These are phyloP conservation scores for Misgurnus mizolepis DNA, from an alignment of 2,113 vertebrate species.

Conservation along the genomic window DNA sequence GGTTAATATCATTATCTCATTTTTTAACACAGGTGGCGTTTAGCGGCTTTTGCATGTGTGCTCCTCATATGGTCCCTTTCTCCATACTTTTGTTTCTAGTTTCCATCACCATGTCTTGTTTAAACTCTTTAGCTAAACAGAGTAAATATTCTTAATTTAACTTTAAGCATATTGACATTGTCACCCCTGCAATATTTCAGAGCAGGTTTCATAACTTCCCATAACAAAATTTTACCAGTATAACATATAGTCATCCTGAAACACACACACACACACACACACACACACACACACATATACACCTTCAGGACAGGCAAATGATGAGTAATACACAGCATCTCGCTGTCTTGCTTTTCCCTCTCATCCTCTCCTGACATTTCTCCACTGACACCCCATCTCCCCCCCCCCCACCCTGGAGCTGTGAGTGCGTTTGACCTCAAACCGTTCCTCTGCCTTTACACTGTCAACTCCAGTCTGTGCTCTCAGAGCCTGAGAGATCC, in stretches of 20 bases:
- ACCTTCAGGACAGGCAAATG: conserved; percentile 34
- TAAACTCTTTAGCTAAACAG: background rate
- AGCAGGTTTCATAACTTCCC: conserved; percentile 37
- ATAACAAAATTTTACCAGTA: conserved; percentile 24
- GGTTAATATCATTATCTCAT: no score
- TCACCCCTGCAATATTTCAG: conserved; percentile 36
- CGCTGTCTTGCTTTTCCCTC: conserved; percentile 32
- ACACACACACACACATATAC: conserved; percentile 32
- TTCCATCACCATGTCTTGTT: background rate
- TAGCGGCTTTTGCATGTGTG: no score
- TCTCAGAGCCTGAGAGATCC: conserved; percentile 64
- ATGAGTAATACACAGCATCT: conserved; percentile 54
- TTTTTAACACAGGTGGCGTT: no score
- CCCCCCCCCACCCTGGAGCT: conserved; percentile 43
- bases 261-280: conserved; percentile 44
- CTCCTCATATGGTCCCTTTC: background rate
- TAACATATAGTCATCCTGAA: conserved; percentile 34
- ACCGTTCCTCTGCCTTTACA: conserved; percentile 68
- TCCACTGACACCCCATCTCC: conserved; percentile 5
- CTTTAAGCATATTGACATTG: conserved; percentile 17
- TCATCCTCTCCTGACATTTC: conserved; percentile 46
- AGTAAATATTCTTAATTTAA: conserved; percentile 30
- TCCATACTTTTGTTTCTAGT: background rate
- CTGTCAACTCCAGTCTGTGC: conserved; percentile 65
- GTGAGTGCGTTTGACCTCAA: conserved; percentile 71